These are phyloP conservation scores for Lysandra bellargus DNA, from an alignment of 2,888 invertebrate genomes.

Conservation along the genomic window DNA sequence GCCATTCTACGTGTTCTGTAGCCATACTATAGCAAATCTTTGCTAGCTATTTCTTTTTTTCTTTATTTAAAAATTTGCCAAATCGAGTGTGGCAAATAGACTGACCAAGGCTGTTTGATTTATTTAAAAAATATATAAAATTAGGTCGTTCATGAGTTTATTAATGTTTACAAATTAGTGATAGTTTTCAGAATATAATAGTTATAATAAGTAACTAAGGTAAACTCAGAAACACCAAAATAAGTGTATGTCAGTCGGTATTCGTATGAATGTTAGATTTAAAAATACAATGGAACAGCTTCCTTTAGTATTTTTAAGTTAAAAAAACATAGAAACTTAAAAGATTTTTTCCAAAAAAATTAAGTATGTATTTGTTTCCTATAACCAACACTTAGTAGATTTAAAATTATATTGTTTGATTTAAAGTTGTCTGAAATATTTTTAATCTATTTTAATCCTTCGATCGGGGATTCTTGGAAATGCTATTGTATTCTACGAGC, in stretches of 20 bases:
- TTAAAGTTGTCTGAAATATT: too few species aligned
- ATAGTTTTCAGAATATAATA: constrained; percentile 35
- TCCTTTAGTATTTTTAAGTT: neutral
- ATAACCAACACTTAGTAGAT: too few species aligned
- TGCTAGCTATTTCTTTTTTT: neutral
- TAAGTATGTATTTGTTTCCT: too few species aligned
- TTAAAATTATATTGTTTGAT: too few species aligned
- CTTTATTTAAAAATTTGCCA: constrained; percentile 46
- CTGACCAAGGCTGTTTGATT: constrained; percentile 64
- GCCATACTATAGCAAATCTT: neutral
- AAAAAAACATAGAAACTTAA: too few species aligned
- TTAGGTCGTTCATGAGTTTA: constrained; percentile 34
- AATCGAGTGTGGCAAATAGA: constrained; percentile 54
- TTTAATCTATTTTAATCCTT: too few species aligned
- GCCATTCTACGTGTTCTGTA: neutral
- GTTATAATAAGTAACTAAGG: constrained; percentile 34
- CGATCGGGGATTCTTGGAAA: too few species aligned
- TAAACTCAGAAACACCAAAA: constrained; percentile 40
- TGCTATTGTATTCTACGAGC: too few species aligned
- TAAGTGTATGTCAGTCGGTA: constrained; percentile 33
- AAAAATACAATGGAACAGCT: constrained; percentile 28
- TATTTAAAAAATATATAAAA: constrained; percentile 36
- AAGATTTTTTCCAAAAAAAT: too few species aligned
- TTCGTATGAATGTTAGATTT: constrained; percentile 32
- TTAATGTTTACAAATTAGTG: constrained; percentile 34